Evolutionary conservation across 2,888 invertebrate species (phyloP), one percentile per base, ranked within the genome.

Genomic region (Sarcophaga subvicina): DNA sequence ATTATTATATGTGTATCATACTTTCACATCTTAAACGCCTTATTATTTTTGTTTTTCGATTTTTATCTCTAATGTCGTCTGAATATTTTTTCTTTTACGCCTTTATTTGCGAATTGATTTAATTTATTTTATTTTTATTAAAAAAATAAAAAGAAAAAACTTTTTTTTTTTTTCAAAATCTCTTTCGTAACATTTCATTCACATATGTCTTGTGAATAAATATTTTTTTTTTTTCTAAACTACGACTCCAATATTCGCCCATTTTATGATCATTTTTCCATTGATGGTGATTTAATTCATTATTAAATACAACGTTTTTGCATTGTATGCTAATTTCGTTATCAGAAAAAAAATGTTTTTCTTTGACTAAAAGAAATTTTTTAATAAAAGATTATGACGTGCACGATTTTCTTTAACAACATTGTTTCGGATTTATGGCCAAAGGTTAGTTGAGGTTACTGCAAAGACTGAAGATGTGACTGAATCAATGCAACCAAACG

Each of bases 271-370:
- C 8, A 37, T 67, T 20, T 49, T 62, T 60, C 49, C 20, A 72
- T 47, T 49, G 64, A 0, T 22, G 66, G 66, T 37, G 8, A 22
- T 72, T 78, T 70, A 77, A 72, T 83, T 66, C 66, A 73, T 83
- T 84, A 66, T 64, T 73, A 76, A 84, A 76, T 79, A 64, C 12
- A 63, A 54, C 54, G 14, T 54, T 83, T 72, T 73, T 49, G n/a
- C 66, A 83, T 84, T 84, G 84, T 84, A 84, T 84, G 84, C 37
- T 71, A 83, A 83, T 83, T 69, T 82, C 22, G 20, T 20, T 69
- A 63, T 71, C 47, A 27, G 17, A 54, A 80, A 59, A 76, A 71
- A 11, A 14, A 62, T 37, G 8, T 37, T 37, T 37, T 75, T 69
- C 12, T 45, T 63, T 63, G 20, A 63, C 1, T 54, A 25, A 73